A percentile compares a stretch with the other conserved stretches of the same genome.
These are phyloP conservation scores for Butorides virescens DNA, from an alignment of 2,113 vertebrate species.

Conservation along the genomic window DNA sequence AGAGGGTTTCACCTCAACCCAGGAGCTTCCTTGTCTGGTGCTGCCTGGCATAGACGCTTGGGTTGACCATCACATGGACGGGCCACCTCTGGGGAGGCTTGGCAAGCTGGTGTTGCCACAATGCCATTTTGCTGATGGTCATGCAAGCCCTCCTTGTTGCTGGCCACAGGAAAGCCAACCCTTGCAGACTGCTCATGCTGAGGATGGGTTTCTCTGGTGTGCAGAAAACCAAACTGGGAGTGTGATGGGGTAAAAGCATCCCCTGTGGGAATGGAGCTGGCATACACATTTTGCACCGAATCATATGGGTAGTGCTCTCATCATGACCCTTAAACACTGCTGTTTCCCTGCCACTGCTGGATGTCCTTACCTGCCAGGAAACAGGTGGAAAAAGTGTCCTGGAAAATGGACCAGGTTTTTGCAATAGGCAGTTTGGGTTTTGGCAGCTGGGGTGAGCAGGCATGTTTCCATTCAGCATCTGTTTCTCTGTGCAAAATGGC, in stretches of 20 bases:
- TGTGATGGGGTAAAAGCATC: neutral
- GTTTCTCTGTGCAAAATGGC: neutral
- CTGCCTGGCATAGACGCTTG: accelerated
- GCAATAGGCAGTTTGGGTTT: neutral
- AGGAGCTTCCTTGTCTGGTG: neutral
- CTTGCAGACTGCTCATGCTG: neutral
- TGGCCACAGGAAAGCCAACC: accelerated
- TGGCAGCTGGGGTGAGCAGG: neutral
- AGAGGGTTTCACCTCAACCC: neutral
- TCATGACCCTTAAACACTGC: neutral
- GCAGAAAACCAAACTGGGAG: neutral
- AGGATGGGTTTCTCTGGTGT: neutral
- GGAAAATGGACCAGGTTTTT: neutral
- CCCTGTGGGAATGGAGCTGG: neutral
- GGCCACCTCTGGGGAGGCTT: neutral
- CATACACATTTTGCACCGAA: neutral
- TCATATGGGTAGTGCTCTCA: accelerated
- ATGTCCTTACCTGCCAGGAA: slow-evolving; percentile 17
- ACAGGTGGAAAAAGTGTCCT: neutral
- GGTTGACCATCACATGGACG: neutral
- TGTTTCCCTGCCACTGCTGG: neutral
- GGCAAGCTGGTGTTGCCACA: neutral
- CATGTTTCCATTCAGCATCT: neutral
- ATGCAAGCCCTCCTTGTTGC: accelerated
- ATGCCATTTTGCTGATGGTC: neutral